phyloP scores from a whole-genome alignment of 2,888 invertebrate genomes.

The Brachyopa scutellaris region DNA sequence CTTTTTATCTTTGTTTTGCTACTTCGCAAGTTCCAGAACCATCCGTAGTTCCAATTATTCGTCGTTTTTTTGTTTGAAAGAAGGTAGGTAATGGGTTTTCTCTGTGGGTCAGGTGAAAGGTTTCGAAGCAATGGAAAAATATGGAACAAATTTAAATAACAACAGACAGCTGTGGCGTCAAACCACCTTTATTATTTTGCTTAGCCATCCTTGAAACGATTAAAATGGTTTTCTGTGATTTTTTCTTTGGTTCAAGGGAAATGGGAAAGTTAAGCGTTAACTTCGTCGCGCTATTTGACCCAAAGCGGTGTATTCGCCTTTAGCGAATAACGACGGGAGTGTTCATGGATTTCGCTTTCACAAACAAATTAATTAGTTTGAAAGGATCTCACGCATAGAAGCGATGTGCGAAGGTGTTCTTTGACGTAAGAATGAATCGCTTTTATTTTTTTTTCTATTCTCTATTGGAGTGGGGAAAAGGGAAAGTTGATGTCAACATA shows the following conservation, averaged over 20 bases:
- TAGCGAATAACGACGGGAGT: constrained; percentile 16
- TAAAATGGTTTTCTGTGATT: constrained; percentile 11
- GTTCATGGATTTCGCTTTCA: constrained; percentile 37
- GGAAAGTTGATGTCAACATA: constrained; percentile 44
- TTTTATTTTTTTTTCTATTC: background rate
- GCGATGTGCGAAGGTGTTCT: background rate
- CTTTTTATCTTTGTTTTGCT: background rate
- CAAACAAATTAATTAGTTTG: constrained; percentile 68
- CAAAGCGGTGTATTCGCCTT: constrained; percentile 44
- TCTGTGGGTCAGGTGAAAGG: no score
- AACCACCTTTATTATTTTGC: constrained; percentile 25
- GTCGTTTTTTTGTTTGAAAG: constrained; percentile 34
- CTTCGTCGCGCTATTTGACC: constrained; percentile 67
- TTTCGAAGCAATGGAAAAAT: constrained; percentile 8
- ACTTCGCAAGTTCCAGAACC: background rate
- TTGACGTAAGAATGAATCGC: background rate
- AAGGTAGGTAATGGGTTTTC: no score
- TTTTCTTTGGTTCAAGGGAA: constrained; percentile 34
- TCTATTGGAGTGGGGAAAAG: constrained; percentile 1
- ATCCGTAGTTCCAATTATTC: constrained; percentile 49
- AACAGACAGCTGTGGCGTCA: constrained; percentile 1
- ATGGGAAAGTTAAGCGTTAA: constrained; percentile 67
- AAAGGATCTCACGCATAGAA: constrained; percentile 37
- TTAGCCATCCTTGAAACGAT: constrained; percentile 57
- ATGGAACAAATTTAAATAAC: constrained; percentile 42